Evolutionary conservation across 2,797 vertebrate genomes (phyloP).

Genomic region (Meriones psammophilus): DNA sequence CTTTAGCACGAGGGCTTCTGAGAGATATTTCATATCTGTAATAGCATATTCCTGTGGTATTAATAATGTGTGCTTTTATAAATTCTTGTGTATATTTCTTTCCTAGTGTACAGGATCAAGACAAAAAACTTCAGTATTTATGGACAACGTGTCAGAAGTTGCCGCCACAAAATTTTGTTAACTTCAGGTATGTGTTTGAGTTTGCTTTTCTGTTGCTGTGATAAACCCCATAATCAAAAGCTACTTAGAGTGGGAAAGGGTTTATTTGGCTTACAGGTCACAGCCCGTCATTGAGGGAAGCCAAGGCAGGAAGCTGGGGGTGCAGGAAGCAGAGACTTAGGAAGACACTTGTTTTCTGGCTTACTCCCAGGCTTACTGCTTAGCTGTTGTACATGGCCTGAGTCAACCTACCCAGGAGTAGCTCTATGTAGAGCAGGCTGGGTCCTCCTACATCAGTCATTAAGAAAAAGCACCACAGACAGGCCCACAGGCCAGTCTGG

Average conservation of each 20-base stretch:
- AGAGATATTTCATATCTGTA: background rate
- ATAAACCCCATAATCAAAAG: background rate
- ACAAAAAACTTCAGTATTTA: constrained; percentile 96
- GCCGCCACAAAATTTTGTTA: constrained; percentile 96
- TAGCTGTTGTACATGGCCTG: background rate
- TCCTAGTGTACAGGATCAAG: constrained; percentile 95
- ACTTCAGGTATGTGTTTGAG: constrained; percentile 92
- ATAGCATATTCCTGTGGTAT: background rate
- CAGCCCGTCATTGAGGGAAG: background rate
- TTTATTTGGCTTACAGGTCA: background rate
- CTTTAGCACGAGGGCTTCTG: background rate
- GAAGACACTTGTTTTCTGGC: background rate
- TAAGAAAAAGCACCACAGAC: background rate
- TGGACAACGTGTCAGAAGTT: constrained; percentile 97
- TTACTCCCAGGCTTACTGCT: background rate
- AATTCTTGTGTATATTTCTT: background rate
- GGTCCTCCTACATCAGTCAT: background rate
- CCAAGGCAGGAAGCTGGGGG: background rate
- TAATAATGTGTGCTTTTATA: background rate
- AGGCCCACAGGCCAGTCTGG: background rate
- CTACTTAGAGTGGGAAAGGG: background rate
- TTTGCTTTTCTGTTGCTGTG: background rate
- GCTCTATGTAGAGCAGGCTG: background rate
- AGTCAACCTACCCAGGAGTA: background rate
- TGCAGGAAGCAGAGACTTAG: background rate